Percentiles rank a stretch among this genome's conserved stretches.
phyloP scores from a whole-genome alignment of 2,888 invertebrate species.

The Lepidochitona cinerea region DNA sequence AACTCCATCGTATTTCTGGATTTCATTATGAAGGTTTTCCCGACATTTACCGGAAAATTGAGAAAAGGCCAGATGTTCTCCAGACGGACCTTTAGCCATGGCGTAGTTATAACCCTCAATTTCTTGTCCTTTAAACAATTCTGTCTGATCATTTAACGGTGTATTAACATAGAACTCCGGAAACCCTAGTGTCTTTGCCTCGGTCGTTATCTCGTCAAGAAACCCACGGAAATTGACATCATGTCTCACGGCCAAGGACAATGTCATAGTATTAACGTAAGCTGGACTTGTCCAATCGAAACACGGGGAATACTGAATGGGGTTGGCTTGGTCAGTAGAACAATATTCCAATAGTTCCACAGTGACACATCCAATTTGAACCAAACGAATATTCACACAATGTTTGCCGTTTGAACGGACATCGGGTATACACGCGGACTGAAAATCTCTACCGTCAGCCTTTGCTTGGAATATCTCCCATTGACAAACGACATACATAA shows the following conservation, averaged over 20 bases:
- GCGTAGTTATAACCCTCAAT: background rate
- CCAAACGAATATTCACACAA: background rate
- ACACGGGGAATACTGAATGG: background rate
- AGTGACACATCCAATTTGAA: background rate
- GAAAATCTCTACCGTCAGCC: background rate
- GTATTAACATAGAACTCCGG: background rate
- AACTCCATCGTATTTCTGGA: background rate
- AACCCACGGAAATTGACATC: background rate
- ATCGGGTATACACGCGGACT: background rate
- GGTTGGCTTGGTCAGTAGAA: background rate
- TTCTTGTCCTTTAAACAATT: background rate
- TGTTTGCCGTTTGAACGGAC: background rate
- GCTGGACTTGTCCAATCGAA: background rate
- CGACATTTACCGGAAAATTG: background rate
- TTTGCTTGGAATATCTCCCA: background rate
- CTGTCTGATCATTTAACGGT: background rate
- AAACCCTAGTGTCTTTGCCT: background rate
- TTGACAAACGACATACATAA: background rate
- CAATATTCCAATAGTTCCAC: background rate
- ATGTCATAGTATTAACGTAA: background rate
- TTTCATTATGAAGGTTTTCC: background rate
- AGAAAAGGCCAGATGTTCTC: background rate
- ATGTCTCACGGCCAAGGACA: background rate
- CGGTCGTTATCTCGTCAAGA: background rate
- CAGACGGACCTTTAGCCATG: background rate